These are phyloP conservation scores for Sinonovacula constricta DNA, from an alignment of 1,140 invertebrate species.

Conservation along the genomic window DNA sequence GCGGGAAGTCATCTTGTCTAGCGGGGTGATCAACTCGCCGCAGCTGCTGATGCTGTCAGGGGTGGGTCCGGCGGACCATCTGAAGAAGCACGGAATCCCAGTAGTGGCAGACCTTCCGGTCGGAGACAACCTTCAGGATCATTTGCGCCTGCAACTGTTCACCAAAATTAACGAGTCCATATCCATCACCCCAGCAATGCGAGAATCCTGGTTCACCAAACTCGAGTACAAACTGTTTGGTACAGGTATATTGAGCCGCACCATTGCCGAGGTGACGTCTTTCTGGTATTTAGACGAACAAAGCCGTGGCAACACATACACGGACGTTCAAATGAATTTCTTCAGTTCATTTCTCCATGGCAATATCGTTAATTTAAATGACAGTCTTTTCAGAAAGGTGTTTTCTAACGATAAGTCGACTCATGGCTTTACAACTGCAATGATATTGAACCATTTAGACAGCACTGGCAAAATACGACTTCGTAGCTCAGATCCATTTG, in stretches of 20 bases:
- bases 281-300: neutral
- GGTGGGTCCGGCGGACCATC: slow-evolving; percentile 81
- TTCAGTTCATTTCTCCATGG: neutral
- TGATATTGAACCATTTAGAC: slow-evolving; percentile 55
- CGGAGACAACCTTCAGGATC: slow-evolving; percentile 91
- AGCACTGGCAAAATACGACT: slow-evolving; percentile 66
- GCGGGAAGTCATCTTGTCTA: slow-evolving; percentile 81
- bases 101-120: slow-evolving; percentile 84
- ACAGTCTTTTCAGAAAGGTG: neutral
- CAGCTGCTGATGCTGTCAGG: slow-evolving; percentile 82
- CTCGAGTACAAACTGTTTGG: slow-evolving; percentile 55
- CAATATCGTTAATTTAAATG: slow-evolving; percentile 7
- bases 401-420: neutral
- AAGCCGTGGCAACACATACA: neutral
- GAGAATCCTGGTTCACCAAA: slow-evolving; percentile 20
- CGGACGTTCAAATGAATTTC: slow-evolving; percentile 36
- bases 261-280: slow-evolving; percentile 2
- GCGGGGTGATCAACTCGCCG: slow-evolving; percentile 82
- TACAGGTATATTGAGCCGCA: slow-evolving; percentile 43
- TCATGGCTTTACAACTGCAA: slow-evolving; percentile 1
- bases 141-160: slow-evolving; percentile 69
- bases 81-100: slow-evolving; percentile 58
- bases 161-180: slow-evolving; percentile 49
- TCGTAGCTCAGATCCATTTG: slow-evolving; percentile 84
- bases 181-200: slow-evolving; percentile 22